Evolutionary conservation across 30 jellyfish, hydroid and myxozoan species (phyloP).

Genomic region (Phacellophora camtschatica): DNA sequence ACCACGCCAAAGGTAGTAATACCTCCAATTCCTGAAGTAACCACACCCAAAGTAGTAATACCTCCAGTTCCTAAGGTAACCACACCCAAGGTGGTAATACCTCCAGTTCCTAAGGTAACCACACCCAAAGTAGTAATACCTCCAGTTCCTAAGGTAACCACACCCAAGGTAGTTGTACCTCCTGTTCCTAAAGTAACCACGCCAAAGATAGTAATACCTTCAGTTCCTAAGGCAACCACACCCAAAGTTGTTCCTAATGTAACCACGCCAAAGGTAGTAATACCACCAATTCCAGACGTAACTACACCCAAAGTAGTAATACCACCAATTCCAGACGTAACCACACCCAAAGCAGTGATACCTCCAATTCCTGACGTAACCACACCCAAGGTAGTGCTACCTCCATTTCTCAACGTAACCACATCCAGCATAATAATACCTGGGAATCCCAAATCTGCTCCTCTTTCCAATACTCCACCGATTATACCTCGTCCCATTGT

Average conservation of each 20-base stretch:
- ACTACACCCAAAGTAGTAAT: background rate
- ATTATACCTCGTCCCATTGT: background rate
- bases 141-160: too few relatives aligned
- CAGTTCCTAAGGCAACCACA: background rate
- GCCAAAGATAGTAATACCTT: background rate
- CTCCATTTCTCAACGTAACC: background rate
- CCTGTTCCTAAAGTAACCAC: too few relatives aligned
- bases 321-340: background rate
- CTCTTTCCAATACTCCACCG: too few relatives aligned
- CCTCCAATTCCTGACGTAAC: background rate
- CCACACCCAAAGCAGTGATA: background rate
- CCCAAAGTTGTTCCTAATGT: background rate
- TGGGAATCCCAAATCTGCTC: background rate
- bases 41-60: too few relatives aligned
- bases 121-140: too few relatives aligned
- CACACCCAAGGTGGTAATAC: too few relatives aligned
- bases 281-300: slow-evolving; percentile 24
- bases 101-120: too few relatives aligned
- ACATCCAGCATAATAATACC: background rate
- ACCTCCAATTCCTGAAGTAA: background rate
- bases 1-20: background rate
- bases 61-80: too few relatives aligned
- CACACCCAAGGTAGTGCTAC: background rate
- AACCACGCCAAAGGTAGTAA: background rate
- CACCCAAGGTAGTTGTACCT: too few relatives aligned